phyloP scores from a whole-genome alignment of 2,797 vertebrate species.

The Trematomus bernacchii region DNA sequence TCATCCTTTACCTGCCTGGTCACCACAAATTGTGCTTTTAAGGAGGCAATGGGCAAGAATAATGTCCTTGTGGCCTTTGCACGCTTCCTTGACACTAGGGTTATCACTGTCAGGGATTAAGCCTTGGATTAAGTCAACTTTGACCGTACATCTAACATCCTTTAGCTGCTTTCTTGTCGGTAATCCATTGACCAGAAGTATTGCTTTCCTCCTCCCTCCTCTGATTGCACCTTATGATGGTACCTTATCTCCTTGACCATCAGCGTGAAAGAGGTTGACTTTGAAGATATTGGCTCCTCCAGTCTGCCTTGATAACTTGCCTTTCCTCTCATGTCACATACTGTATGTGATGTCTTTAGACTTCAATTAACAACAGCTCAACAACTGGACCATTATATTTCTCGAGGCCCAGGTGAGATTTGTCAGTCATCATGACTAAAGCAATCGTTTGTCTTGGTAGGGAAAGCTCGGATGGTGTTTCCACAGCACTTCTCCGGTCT shows the following conservation, averaged over 20 bases:
- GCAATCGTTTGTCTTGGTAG: neutral
- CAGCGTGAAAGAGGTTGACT: neutral
- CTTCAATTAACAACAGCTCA: neutral
- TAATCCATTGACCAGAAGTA: neutral
- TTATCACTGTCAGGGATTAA: neutral
- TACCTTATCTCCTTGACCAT: neutral
- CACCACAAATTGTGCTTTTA: neutral
- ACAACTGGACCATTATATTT: neutral
- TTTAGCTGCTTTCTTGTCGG: neutral
- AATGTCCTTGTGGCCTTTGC: neutral
- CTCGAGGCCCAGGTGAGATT: neutral
- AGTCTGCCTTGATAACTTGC: neutral
- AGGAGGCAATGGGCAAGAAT: neutral
- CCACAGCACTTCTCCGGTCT: too few species aligned
- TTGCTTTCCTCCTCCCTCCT: neutral
- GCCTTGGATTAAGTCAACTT: neutral
- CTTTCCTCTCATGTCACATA: neutral
- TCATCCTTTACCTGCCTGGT: neutral
- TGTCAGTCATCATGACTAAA: neutral
- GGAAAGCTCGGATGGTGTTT: too few species aligned
- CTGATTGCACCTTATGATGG: constrained; percentile 6
- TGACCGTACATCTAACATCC: neutral
- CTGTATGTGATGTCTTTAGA: neutral
- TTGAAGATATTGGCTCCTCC: neutral
- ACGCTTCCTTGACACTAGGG: neutral